Percentiles rank a stretch among this genome's conserved stretches.
These are phyloP conservation scores for Sipha flava DNA, from an alignment of 1,140 invertebrate genomes.

Conservation along the genomic window DNA sequence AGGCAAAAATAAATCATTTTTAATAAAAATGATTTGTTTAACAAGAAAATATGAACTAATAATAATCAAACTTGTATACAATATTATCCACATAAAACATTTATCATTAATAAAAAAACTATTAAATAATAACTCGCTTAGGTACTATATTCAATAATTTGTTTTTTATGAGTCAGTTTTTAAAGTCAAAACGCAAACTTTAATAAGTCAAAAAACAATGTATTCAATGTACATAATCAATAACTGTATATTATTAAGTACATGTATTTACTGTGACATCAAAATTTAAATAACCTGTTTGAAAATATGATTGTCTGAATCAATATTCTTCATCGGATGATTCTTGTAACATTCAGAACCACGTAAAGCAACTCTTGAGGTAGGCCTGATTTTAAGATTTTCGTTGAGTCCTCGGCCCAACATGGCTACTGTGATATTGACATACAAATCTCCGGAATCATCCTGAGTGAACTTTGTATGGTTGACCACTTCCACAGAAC, in stretches of 20 bases:
- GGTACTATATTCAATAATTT: too few species aligned
- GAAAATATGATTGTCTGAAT: background rate
- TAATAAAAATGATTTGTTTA: too few species aligned
- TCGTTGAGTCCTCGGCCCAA: conserved; percentile 17
- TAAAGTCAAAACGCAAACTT: too few species aligned
- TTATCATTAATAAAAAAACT: too few species aligned
- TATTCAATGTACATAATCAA: too few species aligned
- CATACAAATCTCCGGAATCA: background rate
- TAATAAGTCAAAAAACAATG: too few species aligned
- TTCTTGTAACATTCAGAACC: conserved; percentile 23
- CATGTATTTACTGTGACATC: background rate
- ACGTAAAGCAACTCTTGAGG: background rate
- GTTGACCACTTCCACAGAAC: conserved; percentile 18
- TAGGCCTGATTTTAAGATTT: conserved; percentile 28
- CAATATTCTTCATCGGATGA: conserved; percentile 1
- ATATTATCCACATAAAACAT: too few species aligned
- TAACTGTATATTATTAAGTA: background rate
- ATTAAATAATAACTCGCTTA: too few species aligned
- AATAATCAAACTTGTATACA: too few species aligned
- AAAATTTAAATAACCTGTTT: background rate
- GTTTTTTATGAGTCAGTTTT: too few species aligned
- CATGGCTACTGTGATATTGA: conserved; percentile 19
- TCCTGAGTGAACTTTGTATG: conserved; percentile 6
- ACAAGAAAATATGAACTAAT: too few species aligned
- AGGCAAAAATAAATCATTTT: too few species aligned